Conservation (phyloP, 2,888 invertebrate species). For the Cantharis flavilabris region DNA sequence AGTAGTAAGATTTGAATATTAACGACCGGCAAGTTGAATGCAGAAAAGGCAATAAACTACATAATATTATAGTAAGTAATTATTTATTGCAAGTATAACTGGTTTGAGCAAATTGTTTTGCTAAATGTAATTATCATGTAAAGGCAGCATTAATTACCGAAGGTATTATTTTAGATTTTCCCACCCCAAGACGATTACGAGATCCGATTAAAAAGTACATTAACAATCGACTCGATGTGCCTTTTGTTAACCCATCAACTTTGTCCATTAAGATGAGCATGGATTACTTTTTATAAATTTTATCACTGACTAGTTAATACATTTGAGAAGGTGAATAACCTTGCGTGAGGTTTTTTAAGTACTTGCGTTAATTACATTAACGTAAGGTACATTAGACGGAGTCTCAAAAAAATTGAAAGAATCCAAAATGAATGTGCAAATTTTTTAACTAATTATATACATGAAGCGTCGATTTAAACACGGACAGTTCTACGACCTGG, state of each 20-base stretch:
- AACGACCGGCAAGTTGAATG: not conserved
- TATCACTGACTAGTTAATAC: not conserved
- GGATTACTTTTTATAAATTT: not conserved
- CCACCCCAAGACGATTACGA: not conserved
- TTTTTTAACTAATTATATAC: not conserved
- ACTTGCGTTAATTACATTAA: not conserved
- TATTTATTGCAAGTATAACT: not conserved
- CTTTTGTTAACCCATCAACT: not conserved
- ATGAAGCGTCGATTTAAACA: not conserved
- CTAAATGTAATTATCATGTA: not conserved
- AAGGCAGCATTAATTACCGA: not conserved
- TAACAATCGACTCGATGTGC: not conserved
- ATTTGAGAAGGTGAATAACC: not conserved
- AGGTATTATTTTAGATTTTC: not conserved
- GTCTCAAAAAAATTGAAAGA: not conserved
- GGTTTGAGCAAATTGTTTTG: not conserved
- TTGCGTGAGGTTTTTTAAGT: not conserved
- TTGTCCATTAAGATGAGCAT: not conserved
- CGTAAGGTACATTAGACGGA: not conserved
- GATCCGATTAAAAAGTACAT: not conserved
- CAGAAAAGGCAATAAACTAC: not conserved
- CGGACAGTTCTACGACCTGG: not conserved
- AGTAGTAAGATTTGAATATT: not conserved
- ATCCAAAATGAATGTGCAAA: conserved; percentile 1
- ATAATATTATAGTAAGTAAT: not conserved